Evolutionary conservation across 2,888 invertebrate species (phyloP).

Genomic region (Coleophora flavipennella): DNA sequence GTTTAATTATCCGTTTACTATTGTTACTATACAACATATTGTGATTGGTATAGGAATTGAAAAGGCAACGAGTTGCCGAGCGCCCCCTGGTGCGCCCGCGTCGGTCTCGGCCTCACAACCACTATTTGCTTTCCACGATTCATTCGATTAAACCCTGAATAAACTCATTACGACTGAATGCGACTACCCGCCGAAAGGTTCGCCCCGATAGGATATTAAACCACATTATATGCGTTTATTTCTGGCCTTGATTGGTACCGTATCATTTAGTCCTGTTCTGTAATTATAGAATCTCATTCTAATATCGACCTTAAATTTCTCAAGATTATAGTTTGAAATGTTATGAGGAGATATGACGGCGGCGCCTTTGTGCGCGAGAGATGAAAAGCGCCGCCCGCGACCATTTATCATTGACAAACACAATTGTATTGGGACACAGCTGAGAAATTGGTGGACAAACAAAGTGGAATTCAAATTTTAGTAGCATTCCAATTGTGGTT

Average conservation of each 20-base stretch:
- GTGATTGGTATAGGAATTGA: conserved; percentile 13
- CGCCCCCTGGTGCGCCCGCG: conserved; percentile 13
- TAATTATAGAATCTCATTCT: conserved; percentile 47
- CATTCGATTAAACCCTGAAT: conserved; percentile 69
- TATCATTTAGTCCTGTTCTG: conserved; percentile 69
- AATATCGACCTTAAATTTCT: conserved; percentile 24
- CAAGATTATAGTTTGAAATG: conserved; percentile 26
- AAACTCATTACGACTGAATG: conserved; percentile 68
- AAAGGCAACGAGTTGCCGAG: conserved; percentile 14
- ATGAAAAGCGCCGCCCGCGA: conserved; percentile 66
- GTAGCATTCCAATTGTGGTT: conserved; percentile 26
- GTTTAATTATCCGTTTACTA: conserved; percentile 17
- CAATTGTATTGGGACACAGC: conserved; percentile 67
- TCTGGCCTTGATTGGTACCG: conserved; percentile 69
- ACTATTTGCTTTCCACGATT: conserved; percentile 66
- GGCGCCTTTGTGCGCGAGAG: conserved; percentile 62
- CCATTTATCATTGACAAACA: conserved; percentile 73
- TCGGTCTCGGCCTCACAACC: conserved; percentile 22
- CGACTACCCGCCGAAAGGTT: conserved; percentile 65
- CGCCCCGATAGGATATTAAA: conserved; percentile 67
- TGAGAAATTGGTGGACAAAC: conserved; percentile 67
- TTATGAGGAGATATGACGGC: conserved; percentile 23
- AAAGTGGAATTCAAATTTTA: conserved; percentile 49
- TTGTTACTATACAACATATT: conserved; percentile 12
- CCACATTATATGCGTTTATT: conserved; percentile 69